Conservation (phyloP, 2,888 invertebrate species). For the Tiliacea citrago region DNA sequence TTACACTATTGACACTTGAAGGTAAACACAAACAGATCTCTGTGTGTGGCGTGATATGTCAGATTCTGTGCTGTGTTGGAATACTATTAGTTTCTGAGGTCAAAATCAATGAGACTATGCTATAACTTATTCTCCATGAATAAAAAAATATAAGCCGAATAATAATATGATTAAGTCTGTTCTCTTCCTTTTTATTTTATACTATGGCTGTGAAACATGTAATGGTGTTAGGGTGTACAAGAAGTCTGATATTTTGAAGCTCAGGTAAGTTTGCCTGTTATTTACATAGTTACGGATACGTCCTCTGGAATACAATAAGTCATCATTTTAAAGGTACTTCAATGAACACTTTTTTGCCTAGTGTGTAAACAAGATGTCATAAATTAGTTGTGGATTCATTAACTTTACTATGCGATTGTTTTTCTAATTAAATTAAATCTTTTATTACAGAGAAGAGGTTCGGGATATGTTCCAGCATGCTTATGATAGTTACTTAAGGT, state of each 20-base stretch:
- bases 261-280: conserved; percentile 83
- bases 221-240: conserved; percentile 88
- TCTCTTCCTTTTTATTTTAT: conserved; percentile 70
- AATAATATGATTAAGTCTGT: conserved; percentile 65
- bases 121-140: not conserved
- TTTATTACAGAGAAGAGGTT: conserved; percentile 94
- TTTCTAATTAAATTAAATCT: not conserved
- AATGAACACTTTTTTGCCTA: not conserved
- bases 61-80: no score
- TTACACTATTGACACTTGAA: conserved; percentile 1
- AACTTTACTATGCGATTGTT: not conserved
- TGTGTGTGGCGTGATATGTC: no score
- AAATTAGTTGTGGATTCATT: not conserved
- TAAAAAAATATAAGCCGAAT: not conserved
- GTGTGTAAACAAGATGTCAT: not conserved
- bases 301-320: not conserved
- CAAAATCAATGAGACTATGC: conserved; percentile 14
- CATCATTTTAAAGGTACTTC: not conserved
- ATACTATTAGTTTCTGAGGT: no score
- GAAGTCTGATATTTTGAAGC: conserved; percentile 90
- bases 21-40: conserved; percentile 42
- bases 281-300: not conserved
- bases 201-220: conserved; percentile 72
- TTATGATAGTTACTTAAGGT: conserved; percentile 97
- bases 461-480: conserved; percentile 99